Percentiles rank a stretch among this genome's conserved stretches.
These are phyloP conservation scores for Papilio polyxenes DNA, from an alignment of 1,140 invertebrate species.

Conservation along the genomic window DNA sequence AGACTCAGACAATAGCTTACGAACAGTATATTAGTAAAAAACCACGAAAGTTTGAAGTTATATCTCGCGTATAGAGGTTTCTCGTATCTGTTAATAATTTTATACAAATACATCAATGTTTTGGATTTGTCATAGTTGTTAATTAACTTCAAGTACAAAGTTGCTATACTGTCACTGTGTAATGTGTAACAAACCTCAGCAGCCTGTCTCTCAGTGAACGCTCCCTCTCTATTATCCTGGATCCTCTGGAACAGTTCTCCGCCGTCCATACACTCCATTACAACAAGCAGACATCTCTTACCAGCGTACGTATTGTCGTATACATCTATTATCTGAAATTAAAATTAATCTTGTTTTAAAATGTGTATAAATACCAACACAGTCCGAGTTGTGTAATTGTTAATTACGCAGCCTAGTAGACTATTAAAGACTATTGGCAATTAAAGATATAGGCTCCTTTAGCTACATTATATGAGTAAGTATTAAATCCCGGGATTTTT, in stretches of 20 bases:
- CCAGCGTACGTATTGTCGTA: conserved; percentile 97
- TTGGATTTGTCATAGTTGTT: background rate
- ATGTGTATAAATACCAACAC: background rate
- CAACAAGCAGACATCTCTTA: conserved; percentile 94
- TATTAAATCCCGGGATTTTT: too few relatives aligned
- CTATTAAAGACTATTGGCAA: too few relatives aligned
- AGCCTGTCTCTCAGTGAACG: conserved; percentile 91
- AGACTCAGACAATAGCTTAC: too few relatives aligned
- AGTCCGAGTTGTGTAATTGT: too few relatives aligned
- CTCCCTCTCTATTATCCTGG: conserved; percentile 94
- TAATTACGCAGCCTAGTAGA: too few relatives aligned
- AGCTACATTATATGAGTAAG: too few relatives aligned
- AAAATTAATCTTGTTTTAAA: conserved; percentile 10
- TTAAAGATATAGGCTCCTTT: too few relatives aligned
- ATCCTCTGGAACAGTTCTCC: conserved; percentile 98
- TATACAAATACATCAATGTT: too few relatives aligned
- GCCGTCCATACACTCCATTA: conserved; percentile 99
- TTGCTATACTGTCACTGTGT: background rate
- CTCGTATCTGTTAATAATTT: too few relatives aligned
- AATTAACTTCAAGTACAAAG: background rate
- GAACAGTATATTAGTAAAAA: too few relatives aligned
- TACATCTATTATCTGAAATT: conserved; percentile 89
- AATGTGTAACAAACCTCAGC: conserved; percentile 83
- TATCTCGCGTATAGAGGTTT: too few relatives aligned
- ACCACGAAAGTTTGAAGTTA: too few relatives aligned